A percentile compares a stretch with the other conserved stretches of the same genome.
These are phyloP conservation scores for Rhinolophus ferrumequinum DNA, from an alignment of 2,113 vertebrate species.

Conservation along the genomic window DNA sequence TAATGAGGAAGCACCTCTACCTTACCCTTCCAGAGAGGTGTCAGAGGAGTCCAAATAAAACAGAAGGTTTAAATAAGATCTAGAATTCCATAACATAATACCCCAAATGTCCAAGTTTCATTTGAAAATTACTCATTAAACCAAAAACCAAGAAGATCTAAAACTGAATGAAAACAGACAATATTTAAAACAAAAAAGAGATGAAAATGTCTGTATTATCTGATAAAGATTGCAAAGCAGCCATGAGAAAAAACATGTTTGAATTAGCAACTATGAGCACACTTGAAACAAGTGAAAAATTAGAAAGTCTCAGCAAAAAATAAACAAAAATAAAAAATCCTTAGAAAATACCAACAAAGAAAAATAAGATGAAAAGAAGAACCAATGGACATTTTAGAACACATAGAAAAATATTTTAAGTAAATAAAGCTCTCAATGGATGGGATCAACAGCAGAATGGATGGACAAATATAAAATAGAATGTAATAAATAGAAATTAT, in stretches of 20 bases:
- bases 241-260: not conserved
- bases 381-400: slow-evolving; percentile 2
- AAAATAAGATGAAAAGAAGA: not conserved
- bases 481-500: not conserved
- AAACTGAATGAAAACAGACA: not conserved
- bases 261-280: not conserved
- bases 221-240: not conserved
- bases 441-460: not conserved
- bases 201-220: not conserved
- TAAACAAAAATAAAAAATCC: not conserved
- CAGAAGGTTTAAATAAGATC: not conserved
- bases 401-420: not conserved
- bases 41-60: not conserved
- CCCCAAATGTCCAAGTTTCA: not conserved
- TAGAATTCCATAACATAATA: not conserved
- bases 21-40: not conserved
- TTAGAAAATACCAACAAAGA: not conserved
- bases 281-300: not conserved
- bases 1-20: not conserved
- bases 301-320: not conserved
- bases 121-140: not conserved
- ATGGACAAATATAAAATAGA: not conserved
- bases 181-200: not conserved
- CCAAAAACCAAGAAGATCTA: not conserved
- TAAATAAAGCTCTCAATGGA: not conserved